These are phyloP conservation scores for Scomberomorus guttatus DNA, from an alignment of 2,797 vertebrate genomes.

Conservation along the genomic window DNA sequence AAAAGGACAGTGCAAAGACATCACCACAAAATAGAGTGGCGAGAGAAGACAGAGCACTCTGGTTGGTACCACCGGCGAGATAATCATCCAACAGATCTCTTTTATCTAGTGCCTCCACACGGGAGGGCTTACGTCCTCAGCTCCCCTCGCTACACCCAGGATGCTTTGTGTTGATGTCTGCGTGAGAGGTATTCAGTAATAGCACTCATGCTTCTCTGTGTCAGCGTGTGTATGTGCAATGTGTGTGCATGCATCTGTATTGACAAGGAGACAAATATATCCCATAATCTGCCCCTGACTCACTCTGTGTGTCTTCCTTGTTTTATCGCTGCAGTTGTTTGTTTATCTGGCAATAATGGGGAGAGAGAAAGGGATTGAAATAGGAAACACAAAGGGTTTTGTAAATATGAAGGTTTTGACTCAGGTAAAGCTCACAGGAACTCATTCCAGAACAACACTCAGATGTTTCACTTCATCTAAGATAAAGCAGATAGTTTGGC, in stretches of 20 bases:
- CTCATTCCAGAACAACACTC: background rate
- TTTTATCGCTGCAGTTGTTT: conserved; percentile 15
- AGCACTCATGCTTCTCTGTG: conserved; percentile 28
- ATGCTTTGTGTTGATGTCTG: conserved; percentile 56
- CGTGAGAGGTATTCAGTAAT: conserved; percentile 32
- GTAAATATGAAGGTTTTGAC: conserved; percentile 28
- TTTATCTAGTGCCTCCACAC: conserved; percentile 57
- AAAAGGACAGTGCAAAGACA: conserved; percentile 16
- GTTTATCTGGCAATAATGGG: background rate
- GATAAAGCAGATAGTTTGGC: conserved; percentile 20
- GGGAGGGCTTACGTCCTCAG: conserved; percentile 28
- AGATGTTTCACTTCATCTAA: conserved; percentile 27
- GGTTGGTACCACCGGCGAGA: conserved; percentile 45
- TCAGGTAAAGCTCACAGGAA: conserved; percentile 2
- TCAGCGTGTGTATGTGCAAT: background rate
- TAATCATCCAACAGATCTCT: conserved; percentile 69
- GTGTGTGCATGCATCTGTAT: conserved; percentile 9
- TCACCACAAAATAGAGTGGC: conserved; percentile 37
- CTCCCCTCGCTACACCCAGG: conserved; percentile 28
- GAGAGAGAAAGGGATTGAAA: conserved; percentile 1
- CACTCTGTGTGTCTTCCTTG: conserved; percentile 3
- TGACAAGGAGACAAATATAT: conserved; percentile 55
- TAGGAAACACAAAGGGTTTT: conserved; percentile 22
- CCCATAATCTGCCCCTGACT: conserved; percentile 26
- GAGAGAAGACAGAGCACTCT: conserved; percentile 32